Percentiles rank a stretch among this genome's conserved stretches.
These are phyloP conservation scores for Callinectes sapidus DNA, from an alignment of 2,888 invertebrate species.

Conservation along the genomic window DNA sequence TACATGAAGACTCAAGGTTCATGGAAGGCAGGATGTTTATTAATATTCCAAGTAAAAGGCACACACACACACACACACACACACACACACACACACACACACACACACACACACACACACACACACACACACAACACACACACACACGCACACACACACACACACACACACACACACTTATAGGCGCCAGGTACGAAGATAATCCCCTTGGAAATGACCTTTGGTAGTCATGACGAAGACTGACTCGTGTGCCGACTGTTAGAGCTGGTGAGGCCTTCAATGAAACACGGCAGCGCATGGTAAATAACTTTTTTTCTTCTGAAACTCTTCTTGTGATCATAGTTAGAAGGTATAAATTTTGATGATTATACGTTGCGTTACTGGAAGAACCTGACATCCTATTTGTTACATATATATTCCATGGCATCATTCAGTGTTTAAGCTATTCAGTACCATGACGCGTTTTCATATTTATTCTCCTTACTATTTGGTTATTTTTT, in stretches of 20 bases:
- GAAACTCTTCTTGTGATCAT: background rate
- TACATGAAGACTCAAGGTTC: background rate
- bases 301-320: background rate
- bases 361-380: background rate
- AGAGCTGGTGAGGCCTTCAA: background rate
- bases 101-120: slow-evolving; percentile 11
- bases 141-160: slow-evolving; percentile 7
- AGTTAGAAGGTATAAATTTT: background rate
- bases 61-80: slow-evolving; percentile 13
- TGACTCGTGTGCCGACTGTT: background rate
- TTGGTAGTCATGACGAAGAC: background rate
- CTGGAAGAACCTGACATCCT: background rate
- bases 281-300: background rate
- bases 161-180: background rate
- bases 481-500: no score
- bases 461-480: no score
- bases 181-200: slow-evolving; percentile 26
- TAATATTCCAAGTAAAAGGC: background rate
- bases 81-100: background rate
- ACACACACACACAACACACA: background rate
- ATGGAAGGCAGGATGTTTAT: background rate
- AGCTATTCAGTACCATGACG: no score
- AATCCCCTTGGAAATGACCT: background rate
- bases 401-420: background rate
- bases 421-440: no score